Evolutionary conservation across 2,888 invertebrate species (phyloP).

Genomic region (Bugula neritina): DNA sequence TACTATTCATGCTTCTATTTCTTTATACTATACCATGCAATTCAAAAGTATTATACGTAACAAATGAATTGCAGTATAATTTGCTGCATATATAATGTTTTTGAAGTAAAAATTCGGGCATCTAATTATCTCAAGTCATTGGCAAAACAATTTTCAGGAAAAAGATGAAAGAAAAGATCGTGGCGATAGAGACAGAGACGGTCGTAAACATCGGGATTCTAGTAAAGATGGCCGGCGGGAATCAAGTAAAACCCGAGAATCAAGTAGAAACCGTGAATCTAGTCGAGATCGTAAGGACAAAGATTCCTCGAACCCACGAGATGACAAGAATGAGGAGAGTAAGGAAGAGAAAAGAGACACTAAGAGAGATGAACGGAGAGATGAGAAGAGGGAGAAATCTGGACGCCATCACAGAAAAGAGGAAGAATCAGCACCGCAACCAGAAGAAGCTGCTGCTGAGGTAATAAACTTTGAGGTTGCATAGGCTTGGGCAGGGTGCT

Average conservation of each 20-base stretch:
- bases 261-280: slow-evolving; percentile 20
- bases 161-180: slow-evolving; percentile 27
- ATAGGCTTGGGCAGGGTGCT: too few relatives aligned
- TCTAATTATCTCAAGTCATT: not conserved
- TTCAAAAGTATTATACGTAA: too few relatives aligned
- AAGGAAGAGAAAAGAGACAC: slow-evolving; percentile 3
- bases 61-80: too few relatives aligned
- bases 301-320: slow-evolving; percentile 29
- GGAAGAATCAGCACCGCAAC: slow-evolving; percentile 31
- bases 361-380: slow-evolving; percentile 31
- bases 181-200: slow-evolving; percentile 22
- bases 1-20: too few relatives aligned
- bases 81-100: not conserved
- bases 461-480: not conserved
- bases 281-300: slow-evolving; percentile 30
- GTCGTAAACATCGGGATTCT: slow-evolving; percentile 32
- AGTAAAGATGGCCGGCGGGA: slow-evolving; percentile 32
- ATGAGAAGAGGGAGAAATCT: slow-evolving; percentile 37
- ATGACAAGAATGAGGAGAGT: slow-evolving; percentile 28
- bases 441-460: slow-evolving; percentile 2
- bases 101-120: not conserved
- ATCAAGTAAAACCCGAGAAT: too few relatives aligned
- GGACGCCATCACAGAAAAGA: slow-evolving; percentile 36
- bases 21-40: too few relatives aligned
- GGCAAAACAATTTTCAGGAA: not conserved